phyloP scores from a whole-genome alignment of 2,797 vertebrate species.

The Taeniopygia guttata region DNA sequence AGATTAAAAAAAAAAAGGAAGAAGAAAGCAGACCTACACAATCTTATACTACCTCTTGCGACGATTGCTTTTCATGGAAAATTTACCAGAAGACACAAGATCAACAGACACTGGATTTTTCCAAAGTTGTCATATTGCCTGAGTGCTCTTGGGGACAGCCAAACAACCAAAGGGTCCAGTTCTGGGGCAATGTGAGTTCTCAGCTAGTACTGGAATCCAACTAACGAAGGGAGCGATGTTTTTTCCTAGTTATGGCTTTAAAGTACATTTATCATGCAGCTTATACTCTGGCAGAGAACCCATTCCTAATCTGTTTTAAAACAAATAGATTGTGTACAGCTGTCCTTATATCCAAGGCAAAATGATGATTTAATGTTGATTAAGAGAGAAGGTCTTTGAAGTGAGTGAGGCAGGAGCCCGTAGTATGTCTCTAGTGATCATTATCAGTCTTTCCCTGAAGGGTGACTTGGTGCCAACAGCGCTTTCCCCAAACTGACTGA shows the following conservation, averaged over 20 bases:
- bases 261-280: slow-evolving; percentile 68
- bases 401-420: slow-evolving; percentile 73
- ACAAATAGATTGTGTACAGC: slow-evolving; percentile 83
- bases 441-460: slow-evolving; percentile 81
- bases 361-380: slow-evolving; percentile 84
- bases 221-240: slow-evolving; percentile 10
- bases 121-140: background rate
- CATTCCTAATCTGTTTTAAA: slow-evolving; percentile 80
- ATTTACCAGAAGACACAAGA: background rate
- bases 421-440: slow-evolving; percentile 78
- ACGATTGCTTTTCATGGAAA: background rate
- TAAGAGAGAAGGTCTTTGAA: slow-evolving; percentile 83
- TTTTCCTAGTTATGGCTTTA: slow-evolving; percentile 47
- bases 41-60: background rate
- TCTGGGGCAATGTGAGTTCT: background rate
- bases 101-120: background rate
- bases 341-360: slow-evolving; percentile 75
- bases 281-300: slow-evolving; percentile 71
- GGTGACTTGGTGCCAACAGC: slow-evolving; percentile 80
- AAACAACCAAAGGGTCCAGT: background rate
- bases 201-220: slow-evolving; percentile 8
- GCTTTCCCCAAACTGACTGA: slow-evolving; percentile 76
- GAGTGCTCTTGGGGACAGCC: background rate
- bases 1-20: background rate
- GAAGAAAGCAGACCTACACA: background rate